Evolutionary conservation across 1,140 invertebrate species (phyloP).

Genomic region (Zaprionus gabonicus): DNA sequence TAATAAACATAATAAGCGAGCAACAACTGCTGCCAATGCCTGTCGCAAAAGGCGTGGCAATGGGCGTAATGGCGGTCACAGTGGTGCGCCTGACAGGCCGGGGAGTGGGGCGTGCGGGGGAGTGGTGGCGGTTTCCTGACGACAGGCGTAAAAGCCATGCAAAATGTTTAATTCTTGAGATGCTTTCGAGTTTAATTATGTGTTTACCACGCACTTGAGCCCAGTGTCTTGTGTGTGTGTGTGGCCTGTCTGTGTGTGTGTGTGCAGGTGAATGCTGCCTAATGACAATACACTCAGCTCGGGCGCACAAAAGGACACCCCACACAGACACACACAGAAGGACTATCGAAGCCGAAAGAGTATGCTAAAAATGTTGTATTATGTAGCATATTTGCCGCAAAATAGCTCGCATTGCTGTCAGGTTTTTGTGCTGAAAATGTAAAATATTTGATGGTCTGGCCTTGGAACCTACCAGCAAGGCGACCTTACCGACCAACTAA

Average conservation of each 20-base stretch:
- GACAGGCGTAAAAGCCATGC: constrained; percentile 65
- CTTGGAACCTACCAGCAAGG: constrained; percentile 30
- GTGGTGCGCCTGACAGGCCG: constrained; percentile 10
- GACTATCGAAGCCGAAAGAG: constrained; percentile 30
- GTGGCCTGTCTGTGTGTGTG: constrained; percentile 31
- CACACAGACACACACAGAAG: background rate
- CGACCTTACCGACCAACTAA: constrained; percentile 1
- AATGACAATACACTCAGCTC: constrained; percentile 13
- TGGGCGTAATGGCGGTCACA: constrained; percentile 15
- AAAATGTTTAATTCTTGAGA: constrained; percentile 76
- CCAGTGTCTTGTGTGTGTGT: constrained; percentile 14
- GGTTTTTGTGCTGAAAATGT: constrained; percentile 63
- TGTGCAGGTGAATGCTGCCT: constrained; percentile 37
- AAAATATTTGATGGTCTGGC: constrained; percentile 75
- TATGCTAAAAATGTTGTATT: constrained; percentile 67
- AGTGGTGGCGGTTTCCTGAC: constrained; percentile 50
- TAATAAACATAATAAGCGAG: constrained; percentile 79
- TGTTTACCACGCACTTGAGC: constrained; percentile 66
- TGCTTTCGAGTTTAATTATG: constrained; percentile 76
- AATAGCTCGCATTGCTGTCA: constrained; percentile 68
- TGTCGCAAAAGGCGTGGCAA: constrained; percentile 41
- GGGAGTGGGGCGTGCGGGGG: background rate
- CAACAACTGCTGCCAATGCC: constrained; percentile 75
- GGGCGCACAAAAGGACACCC: constrained; percentile 14
- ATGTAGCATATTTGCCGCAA: constrained; percentile 67